A percentile compares a stretch with the other conserved stretches of the same genome.
Evolutionary conservation across 2,797 vertebrate species (phyloP).

Genomic region (Adelosebastes latens): DNA sequence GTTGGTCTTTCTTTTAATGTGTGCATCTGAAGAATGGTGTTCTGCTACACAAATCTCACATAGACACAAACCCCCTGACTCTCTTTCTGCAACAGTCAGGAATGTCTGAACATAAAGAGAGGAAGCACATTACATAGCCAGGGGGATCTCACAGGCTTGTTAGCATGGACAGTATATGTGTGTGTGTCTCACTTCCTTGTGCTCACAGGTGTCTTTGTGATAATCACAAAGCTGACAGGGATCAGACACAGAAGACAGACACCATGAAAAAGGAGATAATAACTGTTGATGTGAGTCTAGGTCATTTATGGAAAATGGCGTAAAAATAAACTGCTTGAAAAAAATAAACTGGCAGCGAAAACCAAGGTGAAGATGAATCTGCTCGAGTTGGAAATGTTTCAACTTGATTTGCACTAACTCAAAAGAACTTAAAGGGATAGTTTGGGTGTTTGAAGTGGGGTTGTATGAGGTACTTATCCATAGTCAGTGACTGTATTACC

Average conservation of each 20-base stretch:
- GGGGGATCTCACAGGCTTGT: constrained; percentile 23
- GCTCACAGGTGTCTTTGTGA: constrained; percentile 21
- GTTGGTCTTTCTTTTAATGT: neutral
- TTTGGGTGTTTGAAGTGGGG: too few species aligned
- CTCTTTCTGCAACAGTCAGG: constrained; percentile 21
- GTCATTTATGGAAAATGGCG: neutral
- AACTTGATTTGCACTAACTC: neutral
- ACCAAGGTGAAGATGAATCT: neutral
- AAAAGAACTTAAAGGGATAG: neutral
- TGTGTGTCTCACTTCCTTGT: neutral
- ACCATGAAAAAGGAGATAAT: neutral
- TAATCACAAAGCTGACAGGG: constrained; percentile 26
- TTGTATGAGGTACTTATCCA: too few species aligned
- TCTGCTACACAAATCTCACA: neutral
- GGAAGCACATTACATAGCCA: constrained; percentile 51
- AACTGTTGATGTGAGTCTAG: neutral
- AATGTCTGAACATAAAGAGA: constrained; percentile 27
- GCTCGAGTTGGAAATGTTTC: neutral
- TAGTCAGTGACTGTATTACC: too few species aligned
- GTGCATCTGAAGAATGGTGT: neutral
- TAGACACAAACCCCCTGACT: neutral
- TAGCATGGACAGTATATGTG: neutral
- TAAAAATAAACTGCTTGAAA: neutral
- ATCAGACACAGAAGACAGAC: neutral
- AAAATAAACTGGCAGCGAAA: neutral